Evolutionary conservation across 1,140 invertebrate genomes (phyloP), one percentile per base, ranked within the genome.

Genomic region (Microplitis mediator): DNA sequence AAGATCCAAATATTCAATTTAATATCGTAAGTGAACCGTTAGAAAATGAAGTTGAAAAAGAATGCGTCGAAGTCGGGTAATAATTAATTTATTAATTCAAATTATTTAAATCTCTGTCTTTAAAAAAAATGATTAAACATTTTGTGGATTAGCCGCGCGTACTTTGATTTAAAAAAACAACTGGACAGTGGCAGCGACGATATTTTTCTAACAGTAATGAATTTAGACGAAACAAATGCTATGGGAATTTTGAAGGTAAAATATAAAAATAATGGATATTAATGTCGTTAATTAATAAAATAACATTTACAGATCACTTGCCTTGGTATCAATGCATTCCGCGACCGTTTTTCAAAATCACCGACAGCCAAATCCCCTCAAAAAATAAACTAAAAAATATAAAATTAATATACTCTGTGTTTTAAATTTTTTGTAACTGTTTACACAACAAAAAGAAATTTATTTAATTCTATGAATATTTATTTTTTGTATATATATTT

Each of bases 61-160:
- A 86, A 16, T 85, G 84, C 64, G 71, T 78, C 4, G 84, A 86
- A 78, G 50, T 85, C 31, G 84, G 84, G 84, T 85, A 56, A 34
- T 34, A 61, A 32, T 23, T 14, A 56, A n/a, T 13, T 0, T 45
- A 52, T 74, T 5, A 16, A 68, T 45, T 71, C 39, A 56, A 35
- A 45, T 39, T 39, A 34, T 61, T 45, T 64, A 45, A 23, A 23
- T 23, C 23, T 23, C 1, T 23, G 23, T 23, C 39, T 60, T 34
- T 60, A 1, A 34, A 60, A 52, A 63, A 13, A 69, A 56, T 32
- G 31, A 73, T 36, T 60, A 23, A 66, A 23, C 69, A 39, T 36
- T 50, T 69, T 70, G 62, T 39, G 14, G 69, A 66, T 54, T 52
- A 86, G 83, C 13, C 79, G 63, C 23, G 83, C 84, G 35, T 65